Evolutionary conservation across 2,797 vertebrate genomes (phyloP).

Genomic region (Naso thynnoides): DNA sequence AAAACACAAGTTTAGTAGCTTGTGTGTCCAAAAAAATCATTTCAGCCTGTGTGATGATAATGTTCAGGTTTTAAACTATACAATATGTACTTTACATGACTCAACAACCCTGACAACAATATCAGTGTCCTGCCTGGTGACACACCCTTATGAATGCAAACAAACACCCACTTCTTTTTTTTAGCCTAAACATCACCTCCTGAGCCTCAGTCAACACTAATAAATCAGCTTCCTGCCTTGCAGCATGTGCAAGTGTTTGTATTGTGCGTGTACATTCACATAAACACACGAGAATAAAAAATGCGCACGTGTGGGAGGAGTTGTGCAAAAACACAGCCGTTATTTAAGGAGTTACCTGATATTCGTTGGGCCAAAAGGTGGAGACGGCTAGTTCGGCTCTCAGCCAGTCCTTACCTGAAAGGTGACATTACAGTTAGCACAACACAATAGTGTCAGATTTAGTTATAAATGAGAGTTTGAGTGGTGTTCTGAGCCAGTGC

Average conservation of each 20-base stretch:
- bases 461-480: constrained; percentile 73
- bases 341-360: constrained; percentile 88
- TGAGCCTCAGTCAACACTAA: constrained; percentile 79
- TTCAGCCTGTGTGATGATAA: background rate
- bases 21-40: constrained; percentile 1
- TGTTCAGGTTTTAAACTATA: background rate
- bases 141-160: constrained; percentile 15
- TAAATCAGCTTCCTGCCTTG: constrained; percentile 74
- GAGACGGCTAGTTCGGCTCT: constrained; percentile 96
- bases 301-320: background rate
- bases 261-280: constrained; percentile 32
- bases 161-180: constrained; percentile 18
- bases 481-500: constrained; percentile 84
- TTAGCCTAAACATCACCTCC: constrained; percentile 73
- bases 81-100: background rate
- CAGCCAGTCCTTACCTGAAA: constrained; percentile 92
- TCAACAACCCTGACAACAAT: constrained; percentile 15
- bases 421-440: constrained; percentile 25
- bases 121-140: constrained; percentile 20
- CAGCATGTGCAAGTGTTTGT: constrained; percentile 42
- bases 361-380: constrained; percentile 99
- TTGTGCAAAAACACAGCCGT: background rate
- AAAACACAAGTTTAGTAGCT: constrained; percentile 9
- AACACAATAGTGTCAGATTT: background rate
- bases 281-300: constrained; percentile 15